A percentile compares a stretch with the other conserved stretches of the same genome.
Evolutionary conservation across 1,140 invertebrate species (phyloP).

Genomic region (Thalassaphorura encarpata): DNA sequence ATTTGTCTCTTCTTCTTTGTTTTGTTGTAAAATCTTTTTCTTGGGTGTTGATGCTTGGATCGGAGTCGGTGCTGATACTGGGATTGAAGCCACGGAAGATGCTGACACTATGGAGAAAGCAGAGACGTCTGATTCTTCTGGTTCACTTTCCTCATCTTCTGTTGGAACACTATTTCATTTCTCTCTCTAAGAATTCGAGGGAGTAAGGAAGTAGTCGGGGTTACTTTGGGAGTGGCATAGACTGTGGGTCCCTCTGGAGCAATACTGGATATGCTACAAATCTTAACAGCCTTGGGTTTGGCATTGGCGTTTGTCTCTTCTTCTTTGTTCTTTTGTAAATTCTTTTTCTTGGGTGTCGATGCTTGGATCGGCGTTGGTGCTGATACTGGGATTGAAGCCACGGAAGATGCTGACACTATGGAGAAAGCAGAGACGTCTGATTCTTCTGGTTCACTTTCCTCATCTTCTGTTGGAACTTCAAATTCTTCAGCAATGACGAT

Average conservation of each 20-base stretch:
- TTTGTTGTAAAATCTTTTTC: conserved; percentile 1
- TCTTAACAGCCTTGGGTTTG: neutral
- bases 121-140: neutral
- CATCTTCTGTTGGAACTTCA: neutral
- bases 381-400: neutral
- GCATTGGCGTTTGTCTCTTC: conserved; percentile 9
- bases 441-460: neutral
- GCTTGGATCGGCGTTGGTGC: conserved; percentile 9
- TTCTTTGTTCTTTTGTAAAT: conserved; percentile 2
- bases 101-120: too few species aligned
- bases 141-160: conserved; percentile 3
- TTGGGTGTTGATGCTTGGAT: conserved; percentile 2
- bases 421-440: neutral
- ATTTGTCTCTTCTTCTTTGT: conserved; percentile 5
- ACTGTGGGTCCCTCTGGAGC: too few species aligned
- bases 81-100: neutral
- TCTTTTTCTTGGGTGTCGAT: conserved; percentile 7
- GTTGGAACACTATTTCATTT: too few species aligned
- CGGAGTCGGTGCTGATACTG: conserved; percentile 7
- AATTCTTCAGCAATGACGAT: too few species aligned
- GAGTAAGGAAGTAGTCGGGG: too few species aligned
- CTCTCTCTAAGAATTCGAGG: too few species aligned
- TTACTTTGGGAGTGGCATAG: too few species aligned
- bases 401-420: neutral
- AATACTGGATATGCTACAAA: too few species aligned